Conservation (phyloP, 2,113 vertebrate genomes). For the Eupsittula cactorum region DNA sequence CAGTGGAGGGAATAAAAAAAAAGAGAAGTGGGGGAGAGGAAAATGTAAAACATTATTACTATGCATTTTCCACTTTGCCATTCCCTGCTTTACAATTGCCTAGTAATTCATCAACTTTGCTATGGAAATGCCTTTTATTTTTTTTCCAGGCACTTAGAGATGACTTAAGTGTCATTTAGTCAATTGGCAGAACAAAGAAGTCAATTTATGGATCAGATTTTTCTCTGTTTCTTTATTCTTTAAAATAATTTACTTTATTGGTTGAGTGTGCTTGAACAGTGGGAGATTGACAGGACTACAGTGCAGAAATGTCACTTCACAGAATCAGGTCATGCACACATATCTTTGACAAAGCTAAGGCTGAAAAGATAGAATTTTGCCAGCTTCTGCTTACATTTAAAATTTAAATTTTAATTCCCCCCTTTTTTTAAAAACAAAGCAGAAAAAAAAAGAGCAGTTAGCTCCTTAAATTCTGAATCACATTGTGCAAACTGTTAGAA, state of each 20-base stretch:
- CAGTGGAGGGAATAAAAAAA: background rate
- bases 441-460: background rate
- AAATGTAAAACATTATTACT: slow-evolving; percentile 44
- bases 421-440: background rate
- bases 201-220: slow-evolving; percentile 72
- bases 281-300: slow-evolving; percentile 55
- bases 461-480: background rate
- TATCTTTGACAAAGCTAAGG: slow-evolving; percentile 7
- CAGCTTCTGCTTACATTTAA: background rate
- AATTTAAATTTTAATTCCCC: background rate
- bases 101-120: slow-evolving; percentile 70
- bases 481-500: background rate
- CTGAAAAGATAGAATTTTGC: slow-evolving; percentile 58
- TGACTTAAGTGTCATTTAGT: slow-evolving; percentile 74
- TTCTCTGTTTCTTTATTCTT: slow-evolving; percentile 64
- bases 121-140: slow-evolving; percentile 74
- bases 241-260: slow-evolving; percentile 72
- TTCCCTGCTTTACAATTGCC: slow-evolving; percentile 50
- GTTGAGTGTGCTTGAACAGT: slow-evolving; percentile 59
- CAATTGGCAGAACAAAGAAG: slow-evolving; percentile 73
- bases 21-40: background rate
- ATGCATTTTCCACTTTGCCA: slow-evolving; percentile 44
- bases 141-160: slow-evolving; percentile 68
- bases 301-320: slow-evolving; percentile 47
- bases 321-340: background rate